Base-by-base conservation (phyloP, 2,797 vertebrate genomes). In the Fratercula arctica region DNA sequence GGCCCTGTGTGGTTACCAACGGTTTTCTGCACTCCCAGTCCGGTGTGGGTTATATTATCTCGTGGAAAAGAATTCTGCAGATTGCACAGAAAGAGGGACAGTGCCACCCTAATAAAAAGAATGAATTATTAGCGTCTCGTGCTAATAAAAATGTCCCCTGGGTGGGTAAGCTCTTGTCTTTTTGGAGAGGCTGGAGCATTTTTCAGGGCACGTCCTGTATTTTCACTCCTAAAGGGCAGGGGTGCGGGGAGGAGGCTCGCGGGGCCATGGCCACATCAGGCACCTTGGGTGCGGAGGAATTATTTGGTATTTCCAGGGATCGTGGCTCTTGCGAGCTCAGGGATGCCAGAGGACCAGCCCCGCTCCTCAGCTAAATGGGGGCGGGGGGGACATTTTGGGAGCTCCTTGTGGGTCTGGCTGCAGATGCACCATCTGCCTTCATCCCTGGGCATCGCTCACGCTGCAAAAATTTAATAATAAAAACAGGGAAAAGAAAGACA, bases 231-330 rank as follows among this genome's bases (percentile, higher is more conserved):
- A 21, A 31, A 79, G 69, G 31, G 20, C 31, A 48, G 37, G 0
- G 0, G 20, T 41, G 56, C 45, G 56, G 45, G 48, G 17, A 53
- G 3, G 63, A 37, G 39, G 8, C 11, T 72, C 37, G 25, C 1
- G 0, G 50, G 1, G 6, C 13, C 1, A 0, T 0, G 15, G 28
- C 21, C 24, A 6, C n/a, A 3, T 10, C 0, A 7, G 25, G 39
- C 20, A 4, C 64, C 26, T 41, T 3, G 61, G 26, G 3, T 5
- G 21, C 1, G 1, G 45, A 19, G 87, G 54, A 63, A 46, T 85
- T 50, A 2, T 64, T 37, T 48, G 81, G 57, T 18, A 3, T 87
- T 84, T 43, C 61, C 79, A 94, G 75, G 66, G 63, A 54, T 8
- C 3, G 4, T 2, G 0, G 2, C 28, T 64, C 24, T 45, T 5